Evolutionary conservation across 2,797 vertebrate genomes (phyloP).

Genomic region (Oophaga sylvatica): DNA sequence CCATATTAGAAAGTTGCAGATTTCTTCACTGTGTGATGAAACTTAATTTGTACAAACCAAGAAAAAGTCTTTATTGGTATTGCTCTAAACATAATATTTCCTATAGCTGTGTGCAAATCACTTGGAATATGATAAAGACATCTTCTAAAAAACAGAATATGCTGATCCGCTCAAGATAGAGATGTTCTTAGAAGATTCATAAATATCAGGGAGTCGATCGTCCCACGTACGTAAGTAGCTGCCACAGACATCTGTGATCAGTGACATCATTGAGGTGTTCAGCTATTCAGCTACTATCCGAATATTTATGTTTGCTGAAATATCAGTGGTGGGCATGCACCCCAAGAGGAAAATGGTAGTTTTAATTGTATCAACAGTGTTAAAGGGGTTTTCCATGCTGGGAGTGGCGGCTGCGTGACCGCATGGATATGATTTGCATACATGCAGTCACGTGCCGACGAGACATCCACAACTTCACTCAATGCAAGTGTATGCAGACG

Average conservation of each 20-base stretch:
- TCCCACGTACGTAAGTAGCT: background rate
- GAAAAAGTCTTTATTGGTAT: background rate
- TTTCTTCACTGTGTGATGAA: background rate
- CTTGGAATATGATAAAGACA: background rate
- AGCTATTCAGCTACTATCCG: background rate
- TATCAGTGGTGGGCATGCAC: too few relatives aligned
- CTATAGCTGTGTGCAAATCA: background rate
- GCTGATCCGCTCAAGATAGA: background rate
- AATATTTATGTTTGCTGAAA: too few relatives aligned
- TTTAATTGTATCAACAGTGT: too few relatives aligned
- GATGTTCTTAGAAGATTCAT: slow-evolving; percentile 11
- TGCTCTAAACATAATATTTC: background rate
- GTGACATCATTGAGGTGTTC: background rate
- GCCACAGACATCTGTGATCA: background rate
- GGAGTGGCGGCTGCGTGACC: too few relatives aligned
- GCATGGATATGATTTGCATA: too few relatives aligned
- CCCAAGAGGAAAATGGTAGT: too few relatives aligned
- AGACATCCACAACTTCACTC: too few relatives aligned
- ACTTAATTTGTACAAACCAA: background rate
- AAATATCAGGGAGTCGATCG: background rate
- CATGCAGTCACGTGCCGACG: too few relatives aligned
- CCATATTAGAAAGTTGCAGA: too few relatives aligned
- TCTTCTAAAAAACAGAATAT: background rate
- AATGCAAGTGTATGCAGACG: too few relatives aligned
- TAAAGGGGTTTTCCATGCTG: too few relatives aligned